Percentiles rank a stretch among this genome's conserved stretches.
Conservation (phyloP, 2,113 vertebrate species). For the Ariopsis seemanni region DNA sequence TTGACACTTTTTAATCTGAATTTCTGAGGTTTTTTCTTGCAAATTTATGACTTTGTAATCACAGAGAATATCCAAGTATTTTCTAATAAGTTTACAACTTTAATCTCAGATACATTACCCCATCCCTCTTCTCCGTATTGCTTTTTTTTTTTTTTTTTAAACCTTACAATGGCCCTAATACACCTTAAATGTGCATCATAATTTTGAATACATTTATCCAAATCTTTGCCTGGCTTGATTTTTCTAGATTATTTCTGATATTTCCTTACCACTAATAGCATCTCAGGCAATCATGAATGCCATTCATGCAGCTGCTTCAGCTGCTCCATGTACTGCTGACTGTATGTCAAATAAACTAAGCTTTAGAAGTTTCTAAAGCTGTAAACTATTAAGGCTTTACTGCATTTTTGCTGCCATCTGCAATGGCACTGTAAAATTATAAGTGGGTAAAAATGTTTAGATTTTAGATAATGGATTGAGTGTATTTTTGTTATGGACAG, state of each 20-base stretch:
- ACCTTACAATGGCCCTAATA: too few species aligned
- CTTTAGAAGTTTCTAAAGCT: slow-evolving; percentile 60
- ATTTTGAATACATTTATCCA: not conserved
- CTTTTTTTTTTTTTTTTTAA: too few species aligned
- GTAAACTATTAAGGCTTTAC: slow-evolving; percentile 49
- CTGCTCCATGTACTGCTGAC: slow-evolving; percentile 57
- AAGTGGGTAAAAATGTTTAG: slow-evolving; percentile 9
- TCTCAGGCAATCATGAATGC: slow-evolving; percentile 6
- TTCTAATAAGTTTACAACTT: too few species aligned
- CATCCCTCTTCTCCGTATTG: too few species aligned
- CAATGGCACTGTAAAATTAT: slow-evolving; percentile 50
- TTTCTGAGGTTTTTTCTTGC: too few species aligned
- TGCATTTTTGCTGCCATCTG: slow-evolving; percentile 59
- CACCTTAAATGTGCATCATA: not conserved
- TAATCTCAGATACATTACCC: too few species aligned
- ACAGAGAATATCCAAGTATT: too few species aligned
- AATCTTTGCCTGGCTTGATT: not conserved
- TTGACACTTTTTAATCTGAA: too few species aligned
- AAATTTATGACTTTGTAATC: too few species aligned
- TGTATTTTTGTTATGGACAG: slow-evolving; percentile 62
- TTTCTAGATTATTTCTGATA: not conserved
- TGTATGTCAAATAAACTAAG: slow-evolving; percentile 55
- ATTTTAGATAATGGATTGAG: not conserved
- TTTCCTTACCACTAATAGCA: slow-evolving; percentile 25
- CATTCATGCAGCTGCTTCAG: slow-evolving; percentile 21